Percentiles rank a stretch among this genome's conserved stretches.
phyloP scores from a whole-genome alignment of 2,113 vertebrate species.

The Rafetus swinhoei region DNA sequence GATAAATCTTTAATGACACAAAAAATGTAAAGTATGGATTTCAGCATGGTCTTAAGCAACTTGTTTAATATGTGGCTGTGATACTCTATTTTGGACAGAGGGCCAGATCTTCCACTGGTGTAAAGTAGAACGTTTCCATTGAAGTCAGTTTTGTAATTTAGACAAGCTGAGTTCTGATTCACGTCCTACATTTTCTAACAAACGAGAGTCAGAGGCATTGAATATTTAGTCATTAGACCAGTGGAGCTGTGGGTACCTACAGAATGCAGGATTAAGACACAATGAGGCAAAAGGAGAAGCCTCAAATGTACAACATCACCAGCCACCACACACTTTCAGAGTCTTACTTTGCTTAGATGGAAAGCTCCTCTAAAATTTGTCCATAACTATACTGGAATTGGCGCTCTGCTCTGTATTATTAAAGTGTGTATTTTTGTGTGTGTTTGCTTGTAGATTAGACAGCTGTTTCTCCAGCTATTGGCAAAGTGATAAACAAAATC shows the following conservation, averaged over 20 bases:
- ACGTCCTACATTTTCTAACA: not conserved
- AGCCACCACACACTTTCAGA: not conserved
- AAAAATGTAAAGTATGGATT: not conserved
- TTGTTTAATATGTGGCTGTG: not conserved
- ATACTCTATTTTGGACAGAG: not conserved
- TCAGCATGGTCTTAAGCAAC: not conserved
- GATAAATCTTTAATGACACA: not conserved
- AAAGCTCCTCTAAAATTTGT: not conserved
- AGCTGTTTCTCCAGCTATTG: slow-evolving; percentile 34
- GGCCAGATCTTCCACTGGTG: not conserved
- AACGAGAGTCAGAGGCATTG: not conserved
- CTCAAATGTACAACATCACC: not conserved
- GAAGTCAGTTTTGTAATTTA: not conserved
- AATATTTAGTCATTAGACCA: not conserved
- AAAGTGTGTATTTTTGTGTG: not conserved
- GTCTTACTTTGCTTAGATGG: not conserved
- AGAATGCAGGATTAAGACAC: not conserved
- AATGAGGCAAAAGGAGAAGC: not conserved
- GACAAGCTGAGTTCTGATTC: not conserved
- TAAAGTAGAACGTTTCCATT: not conserved
- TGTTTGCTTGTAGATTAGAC: not conserved
- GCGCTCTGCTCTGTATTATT: not conserved
- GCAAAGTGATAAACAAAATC: slow-evolving; percentile 28
- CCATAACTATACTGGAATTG: not conserved
- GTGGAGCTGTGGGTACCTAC: not conserved